Percentiles rank a stretch among this genome's conserved stretches.
phyloP scores from a whole-genome alignment of 2,113 vertebrate species.

The Corythornis madagascariensis region DNA sequence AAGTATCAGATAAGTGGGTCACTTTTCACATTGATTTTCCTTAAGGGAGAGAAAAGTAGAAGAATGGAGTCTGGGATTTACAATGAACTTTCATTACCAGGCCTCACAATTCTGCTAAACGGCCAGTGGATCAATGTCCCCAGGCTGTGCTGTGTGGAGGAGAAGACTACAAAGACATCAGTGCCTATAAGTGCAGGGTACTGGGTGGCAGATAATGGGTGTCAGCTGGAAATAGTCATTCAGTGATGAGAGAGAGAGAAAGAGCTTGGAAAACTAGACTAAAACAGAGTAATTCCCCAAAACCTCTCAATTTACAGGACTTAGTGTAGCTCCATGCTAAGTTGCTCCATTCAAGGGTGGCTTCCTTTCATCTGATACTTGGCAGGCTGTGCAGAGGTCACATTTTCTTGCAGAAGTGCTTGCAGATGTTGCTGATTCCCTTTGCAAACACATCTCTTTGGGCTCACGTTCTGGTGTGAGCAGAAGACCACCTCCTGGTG shows the following conservation, averaged over 20 bases:
- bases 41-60: slow-evolving; percentile 5
- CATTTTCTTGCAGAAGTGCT: not conserved
- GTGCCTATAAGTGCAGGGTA: not conserved
- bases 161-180: not conserved
- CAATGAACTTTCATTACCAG: not conserved
- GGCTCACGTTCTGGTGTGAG: not conserved
- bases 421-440: not conserved
- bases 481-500: not conserved
- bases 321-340: not conserved
- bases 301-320: not conserved
- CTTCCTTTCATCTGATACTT: not conserved
- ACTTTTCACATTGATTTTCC: slow-evolving; percentile 22
- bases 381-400: not conserved
- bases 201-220: not conserved
- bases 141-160: not conserved
- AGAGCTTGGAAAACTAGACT: not conserved
- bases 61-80: slow-evolving; percentile 1
- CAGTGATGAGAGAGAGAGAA: not conserved
- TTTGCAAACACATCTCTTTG: not conserved
- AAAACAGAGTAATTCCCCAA: not conserved
- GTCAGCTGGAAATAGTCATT: not conserved
- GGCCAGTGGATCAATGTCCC: not conserved
- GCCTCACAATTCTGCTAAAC: not conserved
- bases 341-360: fast-evolving
- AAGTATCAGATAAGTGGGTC: slow-evolving; percentile 2